Evolutionary conservation across 1,140 invertebrate species (phyloP), one percentile per base, ranked within the genome.

Genomic region (Triops cancriformis): DNA sequence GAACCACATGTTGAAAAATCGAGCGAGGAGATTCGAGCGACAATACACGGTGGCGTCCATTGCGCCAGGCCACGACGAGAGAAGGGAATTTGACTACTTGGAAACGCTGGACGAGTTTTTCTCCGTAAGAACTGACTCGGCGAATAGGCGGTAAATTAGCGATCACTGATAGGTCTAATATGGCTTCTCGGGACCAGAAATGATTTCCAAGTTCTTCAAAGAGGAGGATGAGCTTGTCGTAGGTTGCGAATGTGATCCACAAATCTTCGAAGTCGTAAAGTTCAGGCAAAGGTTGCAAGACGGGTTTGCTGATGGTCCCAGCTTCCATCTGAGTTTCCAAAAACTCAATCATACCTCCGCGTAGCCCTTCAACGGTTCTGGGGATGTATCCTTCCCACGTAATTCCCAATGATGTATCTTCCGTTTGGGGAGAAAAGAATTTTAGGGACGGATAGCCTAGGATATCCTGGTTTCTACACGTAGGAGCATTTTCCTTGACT

Each of bases 381-480:
- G 87, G 84, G 26, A 85, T 82, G 10, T 87, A 83, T 74, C 92
- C 92, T 42, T 83, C 82, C 28, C 86, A 84, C 84, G 86, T 75
- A 87, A 85, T 73, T 86, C 83, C 80, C 26, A 77, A 73, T 26
- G 23, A 42, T 18, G 28, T 77, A 26, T 23, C 64, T 72, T 75
- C 78, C 81, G 89, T 89, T 78, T 89, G 85, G 51, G 91, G 88
- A 77, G 89, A 88, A 82, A 94, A 91, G 81, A 92, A 92, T 80
- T 90, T 89, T 12, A 97, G 82, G 1, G 91, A 92, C 12, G 95
- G 95, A 86, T 96, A 97, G 10, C 87, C 88, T 88, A 92, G 91
- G 45, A 98, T 89, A 83, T 94, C 93, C 85, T 93, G 94, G 73
- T 94, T 89, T 75, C 94, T 86, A 83, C 94, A 96, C 26, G 94